Conservation (phyloP, 64 coral and sea anemone species). For the Montipora cactus region DNA sequence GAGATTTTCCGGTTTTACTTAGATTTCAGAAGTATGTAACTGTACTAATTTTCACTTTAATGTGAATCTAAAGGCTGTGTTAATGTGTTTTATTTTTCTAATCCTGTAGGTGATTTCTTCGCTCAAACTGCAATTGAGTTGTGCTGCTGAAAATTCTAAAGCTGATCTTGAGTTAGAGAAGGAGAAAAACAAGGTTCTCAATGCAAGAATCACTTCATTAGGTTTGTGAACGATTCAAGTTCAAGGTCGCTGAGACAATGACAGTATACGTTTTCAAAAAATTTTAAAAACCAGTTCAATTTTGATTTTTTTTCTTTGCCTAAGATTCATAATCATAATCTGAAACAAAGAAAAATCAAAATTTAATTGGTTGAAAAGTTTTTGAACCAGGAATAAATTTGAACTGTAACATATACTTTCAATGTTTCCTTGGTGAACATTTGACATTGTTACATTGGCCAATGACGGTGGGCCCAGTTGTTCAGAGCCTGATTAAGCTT, state of each 20-base stretch:
- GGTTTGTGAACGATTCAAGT: slow-evolving; percentile 26
- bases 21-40: background rate
- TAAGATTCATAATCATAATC: too few relatives aligned
- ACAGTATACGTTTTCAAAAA: too few relatives aligned
- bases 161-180: slow-evolving; percentile 63
- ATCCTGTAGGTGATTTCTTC: background rate
- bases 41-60: background rate
- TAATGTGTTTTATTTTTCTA: background rate
- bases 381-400: too few relatives aligned
- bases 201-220: slow-evolving; percentile 39
- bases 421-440: background rate
- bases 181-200: slow-evolving; percentile 61
- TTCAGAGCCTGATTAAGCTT: too few relatives aligned
- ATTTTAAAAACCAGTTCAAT: too few relatives aligned
- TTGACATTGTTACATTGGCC: too few relatives aligned
- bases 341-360: too few relatives aligned
- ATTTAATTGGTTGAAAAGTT: too few relatives aligned
- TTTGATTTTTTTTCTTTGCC: too few relatives aligned
- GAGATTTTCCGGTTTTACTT: background rate
- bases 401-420: background rate
- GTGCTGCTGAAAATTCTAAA: slow-evolving; percentile 40
- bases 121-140: slow-evolving; percentile 51
- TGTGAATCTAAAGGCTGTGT: background rate
- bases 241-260: background rate
- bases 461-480: too few relatives aligned